Conservation (phyloP, 2,113 vertebrate genomes). For the Chascanopsetta lugubris region DNA sequence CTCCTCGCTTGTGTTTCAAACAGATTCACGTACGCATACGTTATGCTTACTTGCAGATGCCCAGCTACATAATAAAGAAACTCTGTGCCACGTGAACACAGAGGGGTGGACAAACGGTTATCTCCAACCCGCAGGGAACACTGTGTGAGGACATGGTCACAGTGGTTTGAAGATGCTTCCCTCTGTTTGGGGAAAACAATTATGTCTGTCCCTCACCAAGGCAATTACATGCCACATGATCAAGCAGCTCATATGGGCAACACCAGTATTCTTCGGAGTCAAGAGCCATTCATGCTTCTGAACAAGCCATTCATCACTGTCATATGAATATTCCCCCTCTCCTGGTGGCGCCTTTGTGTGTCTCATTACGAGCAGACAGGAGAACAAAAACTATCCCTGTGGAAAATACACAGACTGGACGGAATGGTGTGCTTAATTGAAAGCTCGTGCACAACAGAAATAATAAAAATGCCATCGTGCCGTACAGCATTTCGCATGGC, state of each 20-base stretch:
- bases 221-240: constrained; percentile 62
- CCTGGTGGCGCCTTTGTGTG: constrained; percentile 57
- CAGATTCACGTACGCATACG: constrained; percentile 23
- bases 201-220: constrained; percentile 57
- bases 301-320: constrained; percentile 77
- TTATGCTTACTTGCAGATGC: too few species aligned
- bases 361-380: constrained; percentile 59
- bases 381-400: constrained; percentile 61
- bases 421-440: constrained; percentile 54
- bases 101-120: background rate
- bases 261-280: constrained; percentile 48
- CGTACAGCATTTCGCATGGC: constrained; percentile 21
- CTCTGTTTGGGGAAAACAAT: constrained; percentile 55
- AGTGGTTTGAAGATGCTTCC: constrained; percentile 1
- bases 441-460: constrained; percentile 43
- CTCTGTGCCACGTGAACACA: background rate
- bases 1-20: constrained; percentile 12
- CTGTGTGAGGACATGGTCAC: background rate
- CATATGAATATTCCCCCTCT: constrained; percentile 63
- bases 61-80: constrained; percentile 9
- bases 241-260: constrained; percentile 38
- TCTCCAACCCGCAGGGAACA: background rate
- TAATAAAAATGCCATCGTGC: constrained; percentile 50
- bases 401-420: constrained; percentile 45
- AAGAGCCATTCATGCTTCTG: constrained; percentile 63